These are phyloP conservation scores for Trematocara marginatum DNA, from an alignment of 2,113 vertebrate genomes.

Conservation along the genomic window DNA sequence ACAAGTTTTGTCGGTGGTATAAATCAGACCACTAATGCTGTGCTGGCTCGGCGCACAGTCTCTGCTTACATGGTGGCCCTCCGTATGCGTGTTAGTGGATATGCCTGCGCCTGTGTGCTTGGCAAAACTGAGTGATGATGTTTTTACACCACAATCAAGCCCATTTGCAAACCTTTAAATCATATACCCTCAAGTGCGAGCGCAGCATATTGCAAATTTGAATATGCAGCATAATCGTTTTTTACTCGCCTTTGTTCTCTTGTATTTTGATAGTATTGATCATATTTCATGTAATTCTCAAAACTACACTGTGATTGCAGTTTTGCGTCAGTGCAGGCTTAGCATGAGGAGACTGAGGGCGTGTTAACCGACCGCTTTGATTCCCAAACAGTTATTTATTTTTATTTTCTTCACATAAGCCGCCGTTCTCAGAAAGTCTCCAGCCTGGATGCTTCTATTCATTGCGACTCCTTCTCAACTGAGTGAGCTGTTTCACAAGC, in stretches of 20 bases:
- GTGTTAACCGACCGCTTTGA: conserved; percentile 32
- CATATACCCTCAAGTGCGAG: conserved; percentile 41
- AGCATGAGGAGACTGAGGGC: not conserved
- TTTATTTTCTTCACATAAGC: conserved; percentile 19
- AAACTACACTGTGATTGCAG: not conserved
- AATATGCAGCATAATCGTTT: conserved; percentile 40
- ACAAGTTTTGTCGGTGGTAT: conserved; percentile 68
- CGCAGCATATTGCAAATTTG: conserved; percentile 38
- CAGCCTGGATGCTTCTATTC: not conserved
- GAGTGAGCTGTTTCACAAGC: conserved; percentile 4
- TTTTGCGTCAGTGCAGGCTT: conserved; percentile 4
- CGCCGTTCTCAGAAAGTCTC: conserved; percentile 7
- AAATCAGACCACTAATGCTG: conserved; percentile 64
- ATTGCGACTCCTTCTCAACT: not conserved
- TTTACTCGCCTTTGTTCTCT: conserved; percentile 28
- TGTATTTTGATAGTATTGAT: conserved; percentile 34
- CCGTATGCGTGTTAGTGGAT: conserved; percentile 34
- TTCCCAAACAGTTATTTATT: conserved; percentile 18
- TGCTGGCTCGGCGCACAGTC: conserved; percentile 57
- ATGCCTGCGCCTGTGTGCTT: conserved; percentile 44
- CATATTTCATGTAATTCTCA: conserved; percentile 24
- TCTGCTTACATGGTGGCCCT: conserved; percentile 67
- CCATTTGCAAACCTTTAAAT: conserved; percentile 68
- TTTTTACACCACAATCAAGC: conserved; percentile 66
- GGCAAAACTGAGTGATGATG: conserved; percentile 58